Evolutionary conservation across 1,140 invertebrate species (phyloP), one percentile per base, ranked within the genome.

Genomic region (Kradibia gibbosae): DNA sequence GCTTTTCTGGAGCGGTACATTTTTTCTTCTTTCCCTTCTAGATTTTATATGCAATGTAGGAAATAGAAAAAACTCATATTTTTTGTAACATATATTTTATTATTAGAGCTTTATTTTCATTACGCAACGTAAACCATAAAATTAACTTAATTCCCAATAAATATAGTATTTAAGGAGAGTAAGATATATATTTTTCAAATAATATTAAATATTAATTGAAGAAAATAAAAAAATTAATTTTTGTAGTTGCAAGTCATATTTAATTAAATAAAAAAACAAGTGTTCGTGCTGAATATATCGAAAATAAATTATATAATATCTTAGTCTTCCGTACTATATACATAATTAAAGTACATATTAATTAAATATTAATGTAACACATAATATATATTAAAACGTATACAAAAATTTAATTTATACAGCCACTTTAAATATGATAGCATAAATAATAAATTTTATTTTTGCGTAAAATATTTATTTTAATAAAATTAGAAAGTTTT

Each of bases 1-100:
- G 62, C 62, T 67, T 36, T 65, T 65, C 34, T 65, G 31, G 62
- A 65, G 62, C 62, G 34, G 31, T 36, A 60, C 50, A 3, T 36
- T 34, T 65, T 15, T 65, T 28, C 31, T 25, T 20, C 22, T 34
- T 36, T 65, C 22, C 10, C 31, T 65, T 36, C 34, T 36, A 17
- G 2, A 36, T 25, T 36, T 22, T 22, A 36, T 36, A 34, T 36
- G 20, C 62, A 36, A 20, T 36, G 1, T 22, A 15, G 62, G 34
- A 2, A 0, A 36, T 11, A 17, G 22, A 34, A 65, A 65, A 36
- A 36, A 10, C 62, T 20, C 22, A 28, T 28, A 65, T 65, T 65
- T 65, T 36, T 36, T 65, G 22, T 34, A 11, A 22, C 31, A 65
- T 36, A 65, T 65, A 36, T 36, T 20, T 13, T 65, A 36, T 36